Conservation (phyloP, 1,140 invertebrate species). For the Dufourea novaeangliae region DNA sequence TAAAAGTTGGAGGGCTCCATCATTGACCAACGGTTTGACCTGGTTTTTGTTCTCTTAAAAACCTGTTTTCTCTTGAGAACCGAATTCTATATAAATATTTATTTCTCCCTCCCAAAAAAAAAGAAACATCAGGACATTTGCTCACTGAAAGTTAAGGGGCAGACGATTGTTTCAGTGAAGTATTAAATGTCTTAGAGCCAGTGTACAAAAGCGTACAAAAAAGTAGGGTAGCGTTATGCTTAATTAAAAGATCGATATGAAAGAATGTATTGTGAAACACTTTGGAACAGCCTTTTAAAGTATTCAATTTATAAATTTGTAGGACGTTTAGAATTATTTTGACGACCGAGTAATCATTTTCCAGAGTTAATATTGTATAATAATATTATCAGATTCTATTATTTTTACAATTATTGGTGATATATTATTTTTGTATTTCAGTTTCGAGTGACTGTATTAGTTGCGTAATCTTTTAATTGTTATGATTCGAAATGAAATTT, state of each 20-base stretch:
- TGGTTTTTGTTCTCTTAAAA: background rate
- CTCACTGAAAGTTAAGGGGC: background rate
- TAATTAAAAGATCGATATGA: background rate
- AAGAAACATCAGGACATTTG: background rate
- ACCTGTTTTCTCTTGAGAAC: background rate
- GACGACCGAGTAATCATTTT: background rate
- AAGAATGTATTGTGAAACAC: background rate
- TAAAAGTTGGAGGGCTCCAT: constrained; percentile 78
- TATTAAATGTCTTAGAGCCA: constrained; percentile 27
- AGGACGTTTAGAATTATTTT: constrained; percentile 11
- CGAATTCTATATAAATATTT: constrained; percentile 41
- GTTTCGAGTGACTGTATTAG: background rate
- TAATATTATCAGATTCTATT: constrained; percentile 7
- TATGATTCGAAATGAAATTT: background rate
- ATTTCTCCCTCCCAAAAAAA: constrained; percentile 9
- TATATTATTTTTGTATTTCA: background rate
- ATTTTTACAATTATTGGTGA: constrained; percentile 6
- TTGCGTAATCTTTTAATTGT: background rate
- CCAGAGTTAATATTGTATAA: constrained; percentile 7
- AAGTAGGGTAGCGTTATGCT: constrained; percentile 24
- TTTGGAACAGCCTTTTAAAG: constrained; percentile 2
- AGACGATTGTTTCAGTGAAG: background rate
- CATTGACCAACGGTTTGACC: constrained; percentile 67
- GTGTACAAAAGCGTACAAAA: constrained; percentile 40
- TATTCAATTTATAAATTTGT: constrained; percentile 32